These are phyloP conservation scores for Caenorhabditis remanei DNA, from an alignment of 1,140 invertebrate genomes.

Conservation along the genomic window DNA sequence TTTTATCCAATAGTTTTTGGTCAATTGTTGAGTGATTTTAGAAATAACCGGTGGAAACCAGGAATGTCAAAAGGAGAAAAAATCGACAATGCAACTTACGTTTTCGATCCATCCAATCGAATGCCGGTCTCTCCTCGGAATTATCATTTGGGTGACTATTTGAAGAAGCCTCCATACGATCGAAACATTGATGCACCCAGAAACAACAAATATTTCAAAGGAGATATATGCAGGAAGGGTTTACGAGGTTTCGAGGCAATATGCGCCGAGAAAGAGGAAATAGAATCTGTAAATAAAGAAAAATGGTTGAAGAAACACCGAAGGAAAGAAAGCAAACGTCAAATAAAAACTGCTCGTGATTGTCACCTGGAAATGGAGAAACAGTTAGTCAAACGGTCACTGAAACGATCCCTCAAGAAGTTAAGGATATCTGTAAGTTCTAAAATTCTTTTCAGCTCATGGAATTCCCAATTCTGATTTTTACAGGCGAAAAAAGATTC, in stretches of 20 bases:
- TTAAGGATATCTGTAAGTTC: background rate
- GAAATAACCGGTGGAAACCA: background rate
- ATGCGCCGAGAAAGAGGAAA: background rate
- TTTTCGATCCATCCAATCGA: slow-evolving; percentile 18
- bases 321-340: background rate
- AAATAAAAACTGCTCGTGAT: background rate
- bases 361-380: background rate
- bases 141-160: background rate
- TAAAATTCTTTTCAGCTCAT: background rate
- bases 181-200: background rate
- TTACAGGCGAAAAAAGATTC: slow-evolving; percentile 12
- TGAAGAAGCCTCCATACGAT: background rate
- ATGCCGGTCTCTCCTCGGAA: background rate
- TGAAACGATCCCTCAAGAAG: background rate
- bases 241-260: slow-evolving; percentile 20
- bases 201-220: slow-evolving; percentile 25
- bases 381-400: slow-evolving; percentile 9
- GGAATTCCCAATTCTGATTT: background rate
- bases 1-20: background rate
- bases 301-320: background rate
- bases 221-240: background rate
- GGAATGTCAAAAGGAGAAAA: background rate
- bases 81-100: background rate
- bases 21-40: background rate
- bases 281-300: background rate